Evolutionary conservation across 2,888 invertebrate genomes (phyloP), one percentile per base, ranked within the genome.

Genomic region (Acronicta psi): DNA sequence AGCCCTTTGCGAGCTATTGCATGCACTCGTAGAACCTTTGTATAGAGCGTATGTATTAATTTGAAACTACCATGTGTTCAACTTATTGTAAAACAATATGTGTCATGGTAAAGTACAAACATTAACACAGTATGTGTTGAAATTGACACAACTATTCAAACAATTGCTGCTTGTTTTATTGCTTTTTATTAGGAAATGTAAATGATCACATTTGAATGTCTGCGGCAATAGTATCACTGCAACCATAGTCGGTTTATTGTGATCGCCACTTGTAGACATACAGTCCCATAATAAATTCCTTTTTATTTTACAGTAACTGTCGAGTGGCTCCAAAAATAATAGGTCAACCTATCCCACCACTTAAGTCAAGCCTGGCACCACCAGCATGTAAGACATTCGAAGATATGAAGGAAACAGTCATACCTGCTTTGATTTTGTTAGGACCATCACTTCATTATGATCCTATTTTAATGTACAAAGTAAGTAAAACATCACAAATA

Each of bases 391-490:
- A 94, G 47, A 96, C 95, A 3, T 97, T 97, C 77, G 91, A 95
- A 31, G 97, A 98, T 53, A 93, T 99, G 70, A 95, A 96, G 52
- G 95, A 96, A 20, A 93, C 95, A 34, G 97, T 98, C 9, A 96
- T 99, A 83, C 98, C 99, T 2, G 98, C 99, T 95, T 93, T 99
- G 16, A 94, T 96, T 61, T 95, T 96, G 11, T 94, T 99, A 44
- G 99, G 99, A 2, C 97, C 99, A 0, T 96, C 98, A 45, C 93
- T 99, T 54, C 97, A 98, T 80, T 95, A 96, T 77, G 98, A 99
- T 92, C 97, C 98, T 1, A 96, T 98, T 64, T 94, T 99, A 14
- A 96, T 99, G 95, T 97, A 98, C 87, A 99, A 99, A 86, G 94
- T 94, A 80, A 86, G 89, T 80, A 51, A 10, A 25, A 29, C 9